Percentiles rank a stretch among this genome's conserved stretches.
Conservation (phyloP, 2,797 vertebrate genomes). For the Anguilla pacifica region DNA sequence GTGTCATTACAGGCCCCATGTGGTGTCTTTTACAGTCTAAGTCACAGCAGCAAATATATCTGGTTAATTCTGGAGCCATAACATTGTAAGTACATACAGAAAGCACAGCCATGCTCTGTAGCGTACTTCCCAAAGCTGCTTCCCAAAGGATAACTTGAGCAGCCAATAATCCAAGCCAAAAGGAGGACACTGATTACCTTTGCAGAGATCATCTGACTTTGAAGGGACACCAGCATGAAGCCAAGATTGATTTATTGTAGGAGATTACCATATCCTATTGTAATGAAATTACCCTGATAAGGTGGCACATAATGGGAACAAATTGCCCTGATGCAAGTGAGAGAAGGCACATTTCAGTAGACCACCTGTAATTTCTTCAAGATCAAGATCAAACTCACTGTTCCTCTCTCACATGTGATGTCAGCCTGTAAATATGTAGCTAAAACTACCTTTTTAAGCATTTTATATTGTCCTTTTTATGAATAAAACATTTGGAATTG, state of each 20-base stretch:
- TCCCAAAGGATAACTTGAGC: not conserved
- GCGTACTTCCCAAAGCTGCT: not conserved
- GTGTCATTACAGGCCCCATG: too few relatives aligned
- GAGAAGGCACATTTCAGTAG: not conserved
- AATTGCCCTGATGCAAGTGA: slow-evolving; percentile 21
- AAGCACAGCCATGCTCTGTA: not conserved
- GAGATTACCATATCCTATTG: slow-evolving; percentile 46
- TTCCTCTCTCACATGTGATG: not conserved
- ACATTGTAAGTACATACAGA: too few relatives aligned
- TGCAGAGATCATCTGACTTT: slow-evolving; percentile 14
- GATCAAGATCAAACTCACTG: not conserved
- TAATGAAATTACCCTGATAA: slow-evolving; percentile 34
- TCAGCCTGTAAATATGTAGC: not conserved
- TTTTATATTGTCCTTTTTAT: too few relatives aligned
- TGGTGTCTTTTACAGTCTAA: too few relatives aligned
- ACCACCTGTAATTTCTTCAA: not conserved
- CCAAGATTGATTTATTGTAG: slow-evolving; percentile 50
- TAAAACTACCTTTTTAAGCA: not conserved
- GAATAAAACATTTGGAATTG: too few relatives aligned
- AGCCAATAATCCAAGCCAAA: slow-evolving; percentile 20
- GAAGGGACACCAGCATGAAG: slow-evolving; percentile 14
- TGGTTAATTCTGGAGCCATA: too few relatives aligned
- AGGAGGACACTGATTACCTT: not conserved
- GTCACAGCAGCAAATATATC: too few relatives aligned
- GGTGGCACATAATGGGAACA: slow-evolving; percentile 23